Base-by-base conservation (phyloP, 2,113 vertebrate species). In the Muntiacus reevesi region DNA sequence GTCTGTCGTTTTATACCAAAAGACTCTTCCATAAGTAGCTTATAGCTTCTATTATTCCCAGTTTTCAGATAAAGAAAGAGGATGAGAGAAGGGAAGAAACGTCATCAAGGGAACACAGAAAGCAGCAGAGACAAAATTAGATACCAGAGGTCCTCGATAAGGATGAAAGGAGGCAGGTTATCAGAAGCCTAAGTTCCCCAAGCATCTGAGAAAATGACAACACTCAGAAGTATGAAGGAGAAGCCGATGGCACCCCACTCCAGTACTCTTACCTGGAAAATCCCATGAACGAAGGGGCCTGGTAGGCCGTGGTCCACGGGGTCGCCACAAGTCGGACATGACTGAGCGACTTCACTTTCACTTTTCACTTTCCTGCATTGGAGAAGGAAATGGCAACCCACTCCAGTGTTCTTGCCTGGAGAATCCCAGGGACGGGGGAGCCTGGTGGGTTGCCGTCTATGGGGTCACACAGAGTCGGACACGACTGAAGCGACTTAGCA, bases 301-400 rank as follows among this genome's bases (percentile, higher is more conserved):
- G 8, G 64, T 67, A 0, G 33, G 64, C 64, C 21, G 33, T 8
- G 5, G 64, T 67, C 64, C 33, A 67, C 10, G 0, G 8, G 4
- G 17, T 36, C 0, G 2, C 2, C 0, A 36, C 10, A 3, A 36
- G 17, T 21, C 0, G 0, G 64, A 36, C 33, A 5, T 0, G 1
- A 21, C 64, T 67, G 64, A 67, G 33, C 0, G 0, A 67, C 16
- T 67, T 67, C 64, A 67, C 8, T 10, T 67, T 67, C 8, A 21
- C 17, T 67, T 67, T 36, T 67, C 17, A 67, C 4, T 36, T 21
- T 67, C 64, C 21, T 67, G 33, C 33, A 67, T 2, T 67, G 64
- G 33, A 67, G 64, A 36, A 67, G 64, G 33, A 36, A 71, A 71
- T 36, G 9, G 64, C n/a, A 71, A 5, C 17, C n/a, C n/a, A 21